These are phyloP conservation scores for Scaptomyza pallida DNA, from an alignment of 1,140 invertebrate genomes.

Conservation along the genomic window DNA sequence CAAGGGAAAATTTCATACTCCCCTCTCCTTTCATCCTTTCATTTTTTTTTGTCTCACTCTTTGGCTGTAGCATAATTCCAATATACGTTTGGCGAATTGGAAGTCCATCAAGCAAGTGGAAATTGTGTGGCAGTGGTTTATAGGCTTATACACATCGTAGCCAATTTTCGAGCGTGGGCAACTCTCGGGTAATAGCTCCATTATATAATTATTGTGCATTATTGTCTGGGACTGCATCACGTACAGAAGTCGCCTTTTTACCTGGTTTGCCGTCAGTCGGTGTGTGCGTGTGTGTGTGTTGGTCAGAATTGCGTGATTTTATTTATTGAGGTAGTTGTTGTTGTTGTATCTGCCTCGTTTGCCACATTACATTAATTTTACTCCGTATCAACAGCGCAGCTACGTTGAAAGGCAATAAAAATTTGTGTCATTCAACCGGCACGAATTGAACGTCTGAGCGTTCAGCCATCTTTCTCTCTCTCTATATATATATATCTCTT, in stretches of 20 bases:
- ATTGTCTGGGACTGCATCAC: conserved; percentile 60
- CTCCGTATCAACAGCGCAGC: conserved; percentile 29
- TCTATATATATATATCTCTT: too few relatives aligned
- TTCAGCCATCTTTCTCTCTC: background rate
- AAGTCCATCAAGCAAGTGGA: conserved; percentile 61
- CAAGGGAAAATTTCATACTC: background rate
- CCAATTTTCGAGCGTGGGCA: conserved; percentile 50
- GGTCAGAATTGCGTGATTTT: conserved; percentile 33
- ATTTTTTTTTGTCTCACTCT: conserved; percentile 5
- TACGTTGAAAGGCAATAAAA: conserved; percentile 71
- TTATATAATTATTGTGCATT: conserved; percentile 81
- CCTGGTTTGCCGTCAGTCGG: conserved; percentile 31
- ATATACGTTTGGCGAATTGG: conserved; percentile 56
- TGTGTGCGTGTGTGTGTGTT: conserved; percentile 9
- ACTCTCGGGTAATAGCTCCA: conserved; percentile 67
- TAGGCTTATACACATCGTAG: conserved; percentile 51
- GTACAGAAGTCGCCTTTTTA: conserved; percentile 18
- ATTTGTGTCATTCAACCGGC: conserved; percentile 73
- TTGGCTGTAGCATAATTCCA: conserved; percentile 51
- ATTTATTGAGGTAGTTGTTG: conserved; percentile 15
- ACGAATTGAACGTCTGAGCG: conserved; percentile 5
- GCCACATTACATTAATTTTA: conserved; percentile 53
- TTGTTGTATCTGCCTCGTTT: conserved; percentile 34
- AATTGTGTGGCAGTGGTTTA: conserved; percentile 59
- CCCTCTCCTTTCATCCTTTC: too few relatives aligned